These are phyloP conservation scores for Anarrhichthys ocellatus DNA, from an alignment of 2,113 vertebrate species.

Conservation along the genomic window DNA sequence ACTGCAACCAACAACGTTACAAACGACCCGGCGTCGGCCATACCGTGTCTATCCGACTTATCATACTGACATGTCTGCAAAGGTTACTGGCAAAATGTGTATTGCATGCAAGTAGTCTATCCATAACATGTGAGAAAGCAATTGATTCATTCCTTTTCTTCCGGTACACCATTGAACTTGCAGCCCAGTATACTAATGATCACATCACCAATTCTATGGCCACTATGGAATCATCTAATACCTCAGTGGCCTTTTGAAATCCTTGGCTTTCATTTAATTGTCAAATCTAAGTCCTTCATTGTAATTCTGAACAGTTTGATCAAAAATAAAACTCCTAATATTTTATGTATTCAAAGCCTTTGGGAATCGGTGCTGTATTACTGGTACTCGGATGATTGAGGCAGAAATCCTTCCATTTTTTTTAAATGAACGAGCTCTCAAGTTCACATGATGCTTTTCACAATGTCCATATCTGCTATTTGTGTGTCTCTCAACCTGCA, in stretches of 20 bases:
- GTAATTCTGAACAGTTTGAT: slow-evolving; percentile 8
- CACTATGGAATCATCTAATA: slow-evolving; percentile 5
- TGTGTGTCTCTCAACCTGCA: background rate
- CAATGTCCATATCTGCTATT: background rate
- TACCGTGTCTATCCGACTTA: slow-evolving; percentile 10
- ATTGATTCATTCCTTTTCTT: slow-evolving; percentile 27
- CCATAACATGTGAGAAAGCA: slow-evolving; percentile 29
- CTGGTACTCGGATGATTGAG: background rate
- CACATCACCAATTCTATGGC: slow-evolving; percentile 21
- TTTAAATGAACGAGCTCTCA: background rate
- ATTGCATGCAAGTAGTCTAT: slow-evolving; percentile 30
- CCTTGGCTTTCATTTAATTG: slow-evolving; percentile 24
- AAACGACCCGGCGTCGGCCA: background rate
- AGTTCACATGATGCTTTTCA: background rate
- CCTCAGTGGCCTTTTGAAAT: slow-evolving; percentile 30
- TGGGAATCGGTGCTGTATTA: background rate
- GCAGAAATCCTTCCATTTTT: background rate
- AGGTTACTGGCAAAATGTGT: slow-evolving; percentile 37
- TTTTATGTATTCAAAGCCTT: background rate
- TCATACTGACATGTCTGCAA: slow-evolving; percentile 23
- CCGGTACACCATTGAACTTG: slow-evolving; percentile 13
- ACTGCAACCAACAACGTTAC: slow-evolving; percentile 17
- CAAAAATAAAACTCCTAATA: slow-evolving; percentile 20
- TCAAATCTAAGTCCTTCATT: slow-evolving; percentile 16
- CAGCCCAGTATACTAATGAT: slow-evolving; percentile 24